A percentile compares a stretch with the other conserved stretches of the same genome.
Evolutionary conservation across 2,888 invertebrate genomes (phyloP).

Genomic region (Leptopilina myrica): DNA sequence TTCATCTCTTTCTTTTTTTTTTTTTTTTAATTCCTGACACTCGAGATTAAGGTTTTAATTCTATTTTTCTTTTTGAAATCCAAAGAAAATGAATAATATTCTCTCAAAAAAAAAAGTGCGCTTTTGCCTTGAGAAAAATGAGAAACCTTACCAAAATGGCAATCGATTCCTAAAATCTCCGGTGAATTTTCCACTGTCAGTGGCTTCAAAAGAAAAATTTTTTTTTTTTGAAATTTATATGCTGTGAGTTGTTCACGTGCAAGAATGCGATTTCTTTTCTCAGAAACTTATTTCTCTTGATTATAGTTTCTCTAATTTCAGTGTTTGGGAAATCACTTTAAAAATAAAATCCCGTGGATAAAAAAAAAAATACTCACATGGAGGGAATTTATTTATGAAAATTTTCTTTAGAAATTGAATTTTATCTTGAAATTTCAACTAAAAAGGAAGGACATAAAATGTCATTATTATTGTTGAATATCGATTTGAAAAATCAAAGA

Average conservation of each 20-base stretch:
- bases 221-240: conserved; percentile 54
- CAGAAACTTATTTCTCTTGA: background rate
- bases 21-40: background rate
- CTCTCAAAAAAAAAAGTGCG: conserved; percentile 19
- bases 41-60: too few relatives aligned
- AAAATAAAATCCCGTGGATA: too few relatives aligned
- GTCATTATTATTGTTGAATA: too few relatives aligned
- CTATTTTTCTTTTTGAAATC: too few relatives aligned
- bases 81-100: background rate
- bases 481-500: too few relatives aligned
- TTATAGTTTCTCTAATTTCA: conserved; percentile 28
- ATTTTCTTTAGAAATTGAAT: too few relatives aligned
- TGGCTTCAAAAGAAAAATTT: conserved; percentile 54
- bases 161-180: conserved; percentile 16
- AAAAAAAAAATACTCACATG: too few relatives aligned
- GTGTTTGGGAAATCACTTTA: conserved; percentile 9
- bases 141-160: background rate
- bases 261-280: background rate
- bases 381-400: too few relatives aligned
- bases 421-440: too few relatives aligned
- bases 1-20: background rate
- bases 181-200: conserved; percentile 48
- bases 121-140: conserved; percentile 5
- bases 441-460: too few relatives aligned
- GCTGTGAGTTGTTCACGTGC: conserved; percentile 61